phyloP scores from a whole-genome alignment of 2,888 invertebrate genomes.

The Pimpla rufipes region DNA sequence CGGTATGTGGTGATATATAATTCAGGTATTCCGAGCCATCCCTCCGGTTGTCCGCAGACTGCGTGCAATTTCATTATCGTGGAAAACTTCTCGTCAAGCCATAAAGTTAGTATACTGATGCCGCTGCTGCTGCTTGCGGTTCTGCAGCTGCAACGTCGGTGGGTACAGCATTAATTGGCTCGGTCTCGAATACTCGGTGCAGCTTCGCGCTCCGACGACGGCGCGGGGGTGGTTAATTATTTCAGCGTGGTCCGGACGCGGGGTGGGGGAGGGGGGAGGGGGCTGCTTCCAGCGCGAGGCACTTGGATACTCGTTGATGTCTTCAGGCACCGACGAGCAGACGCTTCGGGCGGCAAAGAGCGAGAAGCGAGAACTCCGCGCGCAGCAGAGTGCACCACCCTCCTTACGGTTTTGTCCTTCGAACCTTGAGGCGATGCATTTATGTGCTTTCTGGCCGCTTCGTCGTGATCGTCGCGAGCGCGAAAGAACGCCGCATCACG shows the following conservation, averaged over 20 bases:
- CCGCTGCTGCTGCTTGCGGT: conserved; percentile 8
- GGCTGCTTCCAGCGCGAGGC: conserved; percentile 33
- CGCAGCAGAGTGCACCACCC: conserved; percentile 13
- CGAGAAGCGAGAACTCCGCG: not conserved
- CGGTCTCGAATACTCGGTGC: conserved; percentile 39
- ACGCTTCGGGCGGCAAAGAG: conserved; percentile 24
- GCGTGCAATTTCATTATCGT: conserved; percentile 60
- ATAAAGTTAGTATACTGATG: conserved; percentile 54
- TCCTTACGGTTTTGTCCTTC: conserved; percentile 26
- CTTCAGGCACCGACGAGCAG: conserved; percentile 42
- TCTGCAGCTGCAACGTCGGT: conserved; percentile 48
- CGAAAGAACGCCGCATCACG: not conserved
- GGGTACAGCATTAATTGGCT: conserved; percentile 62
- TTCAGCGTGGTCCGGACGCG: conserved; percentile 37
- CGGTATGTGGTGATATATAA: conserved; percentile 8
- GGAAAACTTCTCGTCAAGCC: conserved; percentile 57
- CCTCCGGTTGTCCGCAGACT: conserved; percentile 19
- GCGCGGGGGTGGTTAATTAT: conserved; percentile 59
- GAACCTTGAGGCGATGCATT: conserved; percentile 25
- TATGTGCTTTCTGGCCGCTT: not conserved
- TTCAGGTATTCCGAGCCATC: conserved; percentile 18
- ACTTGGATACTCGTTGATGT: conserved; percentile 54
- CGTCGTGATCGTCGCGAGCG: not conserved
- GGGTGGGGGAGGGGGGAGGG: not conserved
- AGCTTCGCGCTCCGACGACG: conserved; percentile 48